phyloP scores from a whole-genome alignment of 2,888 invertebrate genomes.

The Lobophora halterata region DNA sequence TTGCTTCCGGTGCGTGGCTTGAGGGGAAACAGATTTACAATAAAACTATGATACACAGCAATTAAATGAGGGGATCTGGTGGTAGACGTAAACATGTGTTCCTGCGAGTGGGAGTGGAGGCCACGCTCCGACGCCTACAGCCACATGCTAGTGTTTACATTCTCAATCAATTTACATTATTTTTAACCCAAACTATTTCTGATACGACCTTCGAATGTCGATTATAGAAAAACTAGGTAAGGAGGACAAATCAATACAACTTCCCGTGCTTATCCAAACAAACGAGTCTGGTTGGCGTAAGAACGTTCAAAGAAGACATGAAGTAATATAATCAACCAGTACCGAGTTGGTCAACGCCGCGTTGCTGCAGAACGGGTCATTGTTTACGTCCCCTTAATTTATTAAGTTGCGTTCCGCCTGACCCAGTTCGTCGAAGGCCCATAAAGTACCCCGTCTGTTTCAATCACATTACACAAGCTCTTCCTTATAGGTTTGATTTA shows the following conservation, averaged over 20 bases:
- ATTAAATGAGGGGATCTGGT: constrained; percentile 50
- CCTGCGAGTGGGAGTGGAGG: constrained; percentile 65
- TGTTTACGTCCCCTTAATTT: constrained; percentile 54
- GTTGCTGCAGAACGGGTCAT: constrained; percentile 16
- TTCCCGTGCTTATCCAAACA: constrained; percentile 16
- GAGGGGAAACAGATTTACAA: constrained; percentile 25
- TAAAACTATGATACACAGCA: constrained; percentile 33
- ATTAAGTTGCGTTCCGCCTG: constrained; percentile 62
- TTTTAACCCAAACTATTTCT: constrained; percentile 46
- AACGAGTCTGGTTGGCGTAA: constrained; percentile 6
- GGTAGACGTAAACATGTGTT: constrained; percentile 68
- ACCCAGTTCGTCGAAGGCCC: constrained; percentile 60
- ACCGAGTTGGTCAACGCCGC: constrained; percentile 34
- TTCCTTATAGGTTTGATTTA: constrained; percentile 31
- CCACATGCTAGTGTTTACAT: constrained; percentile 52
- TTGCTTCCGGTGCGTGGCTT: constrained; percentile 20
- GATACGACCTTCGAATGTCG: constrained; percentile 25
- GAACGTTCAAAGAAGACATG: constrained; percentile 21
- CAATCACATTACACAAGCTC: constrained; percentile 37
- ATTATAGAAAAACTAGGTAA: constrained; percentile 16
- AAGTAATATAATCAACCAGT: constrained; percentile 21
- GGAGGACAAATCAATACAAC: constrained; percentile 9
- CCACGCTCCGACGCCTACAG: constrained; percentile 50
- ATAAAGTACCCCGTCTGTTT: constrained; percentile 58
- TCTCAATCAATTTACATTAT: constrained; percentile 44